Conservation (phyloP, 2,113 vertebrate species). For the Quiscalus mexicanus region DNA sequence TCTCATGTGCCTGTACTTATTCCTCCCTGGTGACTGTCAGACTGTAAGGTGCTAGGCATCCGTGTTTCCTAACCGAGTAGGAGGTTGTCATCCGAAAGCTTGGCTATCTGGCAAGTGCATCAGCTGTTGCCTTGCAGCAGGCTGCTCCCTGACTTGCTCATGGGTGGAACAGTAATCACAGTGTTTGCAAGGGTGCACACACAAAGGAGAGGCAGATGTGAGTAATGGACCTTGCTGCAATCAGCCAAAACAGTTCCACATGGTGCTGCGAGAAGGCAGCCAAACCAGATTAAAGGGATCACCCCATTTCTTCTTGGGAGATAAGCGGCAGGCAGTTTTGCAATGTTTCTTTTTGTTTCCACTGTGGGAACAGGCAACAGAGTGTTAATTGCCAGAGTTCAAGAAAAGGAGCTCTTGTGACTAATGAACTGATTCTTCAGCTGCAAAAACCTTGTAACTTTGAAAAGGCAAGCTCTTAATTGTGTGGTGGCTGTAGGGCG, state of each 20-base stretch:
- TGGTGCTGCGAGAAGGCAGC: background rate
- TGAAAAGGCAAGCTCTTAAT: background rate
- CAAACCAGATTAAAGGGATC: slow-evolving; percentile 63
- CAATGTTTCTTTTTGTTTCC: slow-evolving; percentile 29
- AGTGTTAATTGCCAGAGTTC: background rate
- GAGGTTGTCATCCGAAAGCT: background rate
- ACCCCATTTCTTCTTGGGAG: slow-evolving; percentile 25
- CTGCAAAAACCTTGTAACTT: background rate
- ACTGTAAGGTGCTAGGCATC: background rate
- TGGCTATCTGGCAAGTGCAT: background rate
- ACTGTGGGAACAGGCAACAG: slow-evolving; percentile 62
- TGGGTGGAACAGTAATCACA: slow-evolving; percentile 31
- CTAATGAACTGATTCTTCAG: slow-evolving; percentile 31
- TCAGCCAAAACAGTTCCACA: slow-evolving; percentile 12
- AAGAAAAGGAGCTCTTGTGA: slow-evolving; percentile 38
- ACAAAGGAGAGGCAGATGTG: slow-evolving; percentile 31
- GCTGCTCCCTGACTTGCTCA: background rate
- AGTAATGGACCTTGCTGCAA: slow-evolving; percentile 54
- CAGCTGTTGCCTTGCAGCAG: background rate
- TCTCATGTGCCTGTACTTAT: background rate
- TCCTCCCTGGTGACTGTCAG: background rate
- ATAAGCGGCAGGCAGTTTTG: slow-evolving; percentile 12
- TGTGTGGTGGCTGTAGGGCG: background rate
- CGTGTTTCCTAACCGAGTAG: background rate
- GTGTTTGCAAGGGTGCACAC: background rate